Base-by-base conservation (phyloP, 2,113 vertebrate genomes). In the Protobothrops flavoviridis region DNA sequence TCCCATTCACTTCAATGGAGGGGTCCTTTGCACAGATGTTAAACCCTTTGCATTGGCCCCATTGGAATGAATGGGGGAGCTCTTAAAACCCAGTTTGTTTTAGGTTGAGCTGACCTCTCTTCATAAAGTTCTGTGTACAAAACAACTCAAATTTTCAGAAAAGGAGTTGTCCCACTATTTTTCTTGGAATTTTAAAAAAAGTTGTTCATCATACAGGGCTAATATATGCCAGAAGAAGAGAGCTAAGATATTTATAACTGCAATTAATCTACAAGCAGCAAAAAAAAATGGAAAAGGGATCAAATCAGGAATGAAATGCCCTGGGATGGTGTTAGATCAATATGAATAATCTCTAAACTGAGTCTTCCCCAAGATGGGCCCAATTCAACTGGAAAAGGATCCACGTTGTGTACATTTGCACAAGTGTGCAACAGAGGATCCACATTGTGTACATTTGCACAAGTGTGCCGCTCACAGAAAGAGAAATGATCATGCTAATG, bases 231-330 rank as follows among this genome's bases (percentile, higher is more conserved):
- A 89, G 61, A 1, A 92, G 92, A 89, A 93, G 95, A 91, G 93
- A 95, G 95, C 93, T 92, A 94, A 93, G 10, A 81, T 94, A 91
- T 95, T 94, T 94, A 90, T 92, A 95, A 53, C 26, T 87, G 88
- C 91, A 91, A 69, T 87, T 92, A 93, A 17, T 95, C 91, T 85
- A 92, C 90, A 94, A 94, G 23, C 87, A 94, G 53, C 61, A 94
- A 89, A 21, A 91, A 94, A 95, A n/a, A 55, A 74, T 90, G 90
- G 90, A 61, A 90, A 48, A 74, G 90, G 88, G 94, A 39, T 20
- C 56, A 61, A 81, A 91, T 89, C 53, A 52, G 91, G 93, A 93
- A 64, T 95, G 87, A 87, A 61, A 96, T 91, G 48, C 8, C 26
- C 50, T 93, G 56, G 92, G 17, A 23, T 81, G 89, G 33, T 55